phyloP scores from a whole-genome alignment of 2,888 invertebrate genomes.

The Tipula confusa region DNA sequence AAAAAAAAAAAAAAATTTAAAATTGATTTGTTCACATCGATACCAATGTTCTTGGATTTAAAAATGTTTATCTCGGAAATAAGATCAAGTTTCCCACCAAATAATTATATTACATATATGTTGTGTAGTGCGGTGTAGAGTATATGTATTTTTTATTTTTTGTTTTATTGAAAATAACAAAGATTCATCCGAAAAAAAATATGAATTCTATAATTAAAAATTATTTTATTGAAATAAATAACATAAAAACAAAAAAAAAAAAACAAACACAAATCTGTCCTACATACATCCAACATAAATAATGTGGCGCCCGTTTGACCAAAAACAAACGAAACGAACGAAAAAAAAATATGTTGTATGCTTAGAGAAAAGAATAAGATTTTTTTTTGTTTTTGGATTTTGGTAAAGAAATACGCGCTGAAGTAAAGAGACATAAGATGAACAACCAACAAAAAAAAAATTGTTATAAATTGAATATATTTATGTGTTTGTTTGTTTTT shows the following conservation, averaged over 20 bases:
- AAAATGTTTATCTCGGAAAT: neutral
- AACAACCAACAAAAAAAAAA: too few species aligned
- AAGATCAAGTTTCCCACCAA: neutral
- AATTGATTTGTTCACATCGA: neutral
- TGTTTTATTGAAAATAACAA: neutral
- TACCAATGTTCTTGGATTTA: neutral
- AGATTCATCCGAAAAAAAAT: neutral
- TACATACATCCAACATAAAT: conserved; percentile 34
- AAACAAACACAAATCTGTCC: conserved; percentile 32
- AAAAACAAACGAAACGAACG: neutral
- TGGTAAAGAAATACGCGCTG: neutral
- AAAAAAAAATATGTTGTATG: neutral
- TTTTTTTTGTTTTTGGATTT: neutral
- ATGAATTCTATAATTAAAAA: conserved; percentile 27
- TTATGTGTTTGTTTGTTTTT: conserved; percentile 14
- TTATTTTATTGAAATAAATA: neutral
- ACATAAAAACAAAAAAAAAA: neutral
- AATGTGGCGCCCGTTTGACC: conserved; percentile 34
- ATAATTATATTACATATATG: neutral
- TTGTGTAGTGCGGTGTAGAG: too few species aligned
- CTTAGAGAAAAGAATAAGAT: conserved; percentile 1
- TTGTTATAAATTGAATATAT: conserved; percentile 4
- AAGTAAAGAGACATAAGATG: conserved; percentile 8
- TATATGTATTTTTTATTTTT: too few species aligned
- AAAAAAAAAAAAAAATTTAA: neutral